Conservation (phyloP, 2,888 invertebrate species). For the Oxyteleia sp. region DNA sequence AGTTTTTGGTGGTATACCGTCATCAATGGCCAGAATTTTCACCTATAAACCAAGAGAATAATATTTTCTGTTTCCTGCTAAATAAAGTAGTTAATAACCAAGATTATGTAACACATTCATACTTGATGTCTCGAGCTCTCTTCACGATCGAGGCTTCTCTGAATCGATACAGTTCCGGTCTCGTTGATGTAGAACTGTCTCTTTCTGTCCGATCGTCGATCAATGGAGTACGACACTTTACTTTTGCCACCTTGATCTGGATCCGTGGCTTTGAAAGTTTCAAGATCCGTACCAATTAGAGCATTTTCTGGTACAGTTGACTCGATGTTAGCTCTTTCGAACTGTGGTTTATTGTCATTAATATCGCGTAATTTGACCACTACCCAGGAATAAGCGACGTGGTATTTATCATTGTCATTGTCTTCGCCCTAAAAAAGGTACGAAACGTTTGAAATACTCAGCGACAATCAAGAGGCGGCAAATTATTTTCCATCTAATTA, state of each 20-base stretch:
- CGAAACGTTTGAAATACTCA: constrained; percentile 11
- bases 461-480: background rate
- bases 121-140: constrained; percentile 97
- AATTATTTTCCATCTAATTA: constrained; percentile 73
- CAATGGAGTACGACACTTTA: constrained; percentile 96
- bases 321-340: constrained; percentile 97
- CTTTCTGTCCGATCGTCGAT: constrained; percentile 96
- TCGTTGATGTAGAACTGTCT: constrained; percentile 98
- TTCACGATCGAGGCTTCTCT: constrained; percentile 96
- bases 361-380: constrained; percentile 97
- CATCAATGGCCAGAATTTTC: constrained; percentile 98
- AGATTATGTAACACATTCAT: constrained; percentile 46
- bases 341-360: constrained; percentile 99
- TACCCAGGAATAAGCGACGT: constrained; percentile 98
- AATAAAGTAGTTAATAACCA: too few species aligned
- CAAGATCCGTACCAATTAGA: constrained; percentile 95
- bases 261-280: constrained; percentile 98
- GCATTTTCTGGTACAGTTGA: constrained; percentile 97
- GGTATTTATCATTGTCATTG: constrained; percentile 98
- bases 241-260: constrained; percentile 98
- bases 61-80: constrained; percentile 3
- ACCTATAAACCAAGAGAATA: constrained; percentile 88
- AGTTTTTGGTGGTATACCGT: constrained; percentile 97
- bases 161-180: constrained; percentile 98
- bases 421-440: constrained; percentile 91